A percentile compares a stretch with the other conserved stretches of the same genome.
phyloP scores from a whole-genome alignment of 2,113 vertebrate species.

The Dromiciops gliroides region DNA sequence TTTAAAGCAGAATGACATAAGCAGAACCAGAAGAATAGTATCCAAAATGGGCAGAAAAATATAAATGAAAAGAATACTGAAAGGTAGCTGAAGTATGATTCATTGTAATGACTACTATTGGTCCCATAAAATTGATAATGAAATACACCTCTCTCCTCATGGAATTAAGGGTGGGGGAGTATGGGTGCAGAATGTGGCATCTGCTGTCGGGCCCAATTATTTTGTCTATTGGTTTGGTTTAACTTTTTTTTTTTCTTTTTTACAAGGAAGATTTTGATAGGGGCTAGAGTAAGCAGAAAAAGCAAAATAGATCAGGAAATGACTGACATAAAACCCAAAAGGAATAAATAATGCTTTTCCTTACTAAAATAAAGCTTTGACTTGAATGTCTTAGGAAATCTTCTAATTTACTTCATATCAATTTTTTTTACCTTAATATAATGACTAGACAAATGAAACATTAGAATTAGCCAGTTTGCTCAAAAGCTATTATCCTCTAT shows the following conservation, averaged over 20 bases:
- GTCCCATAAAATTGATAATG: not conserved
- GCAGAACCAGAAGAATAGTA: not conserved
- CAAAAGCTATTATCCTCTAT: not conserved
- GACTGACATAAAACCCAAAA: not conserved
- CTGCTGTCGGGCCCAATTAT: not conserved
- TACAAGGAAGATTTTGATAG: not conserved
- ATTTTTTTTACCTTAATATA: slow-evolving; percentile 2
- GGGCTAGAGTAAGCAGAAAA: not conserved
- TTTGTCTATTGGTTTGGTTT: not conserved
- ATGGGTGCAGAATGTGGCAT: not conserved
- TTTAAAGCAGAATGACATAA: not conserved
- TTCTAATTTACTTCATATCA: not conserved
- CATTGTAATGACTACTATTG: not conserved
- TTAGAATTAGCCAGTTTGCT: not conserved
- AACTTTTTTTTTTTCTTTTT: not conserved
- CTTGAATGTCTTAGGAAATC: slow-evolving; percentile 35
- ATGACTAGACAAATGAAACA: not conserved
- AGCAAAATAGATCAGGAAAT: not conserved
- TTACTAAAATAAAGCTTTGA: slow-evolving; percentile 44
- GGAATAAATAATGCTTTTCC: slow-evolving; percentile 8
- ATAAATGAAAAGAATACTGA: not conserved
- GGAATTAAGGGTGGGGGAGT: not conserved
- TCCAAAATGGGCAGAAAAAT: not conserved
- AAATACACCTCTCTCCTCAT: not conserved
- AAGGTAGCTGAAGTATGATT: not conserved